Base-by-base conservation (phyloP, 2,797 vertebrate species). In the Geotrypetes seraphini region DNA sequence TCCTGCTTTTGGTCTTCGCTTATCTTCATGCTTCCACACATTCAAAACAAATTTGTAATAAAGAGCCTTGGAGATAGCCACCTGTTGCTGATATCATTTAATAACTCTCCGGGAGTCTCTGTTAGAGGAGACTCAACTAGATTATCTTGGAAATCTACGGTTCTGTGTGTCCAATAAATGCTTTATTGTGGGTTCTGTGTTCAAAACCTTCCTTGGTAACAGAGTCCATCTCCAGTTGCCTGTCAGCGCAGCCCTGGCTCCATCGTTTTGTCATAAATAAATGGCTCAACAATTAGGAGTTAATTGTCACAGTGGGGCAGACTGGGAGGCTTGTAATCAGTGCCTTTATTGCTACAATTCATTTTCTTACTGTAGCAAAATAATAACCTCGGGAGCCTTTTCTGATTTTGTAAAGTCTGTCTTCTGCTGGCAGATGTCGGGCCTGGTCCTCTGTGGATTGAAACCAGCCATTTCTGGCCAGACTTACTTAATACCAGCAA, bases 281-380 rank as follows among this genome's bases (percentile, higher is more conserved):
- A 66, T 57, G 50, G 43, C 38, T 58, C 74, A 70, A 75, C 66
- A 71, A 75, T 53, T 58, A 71, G 60, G 48, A 77, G 54, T 56
- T 77, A 80, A 81, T 69, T 78, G 70, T 69, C 73, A 75, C 68
- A 78, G 68, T 71, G 59, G 68, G 71, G 60, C 54, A 55, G 42
- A 51, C 42, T 33, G 25, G 41, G 47, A 66, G 62, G 42, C 55
- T 55, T 64, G 45, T 60, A 73, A 77, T 75, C 70, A 69, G 31
- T 28, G 47, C 24, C 50, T 60, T 57, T 63, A 72, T 60, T 63
- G 60, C 68, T 57, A 77, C 46, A 73, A 71, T 66, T 69, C 62
- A 69, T 73, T 75, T 68, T 73, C 63, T 73, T 61, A 66, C 65
- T 71, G 50, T 58, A 61, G 60, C 47, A 68, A 75, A 78, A 78